phyloP scores from a whole-genome alignment of 2,888 invertebrate genomes.

The Trissolcus japonicus region DNA sequence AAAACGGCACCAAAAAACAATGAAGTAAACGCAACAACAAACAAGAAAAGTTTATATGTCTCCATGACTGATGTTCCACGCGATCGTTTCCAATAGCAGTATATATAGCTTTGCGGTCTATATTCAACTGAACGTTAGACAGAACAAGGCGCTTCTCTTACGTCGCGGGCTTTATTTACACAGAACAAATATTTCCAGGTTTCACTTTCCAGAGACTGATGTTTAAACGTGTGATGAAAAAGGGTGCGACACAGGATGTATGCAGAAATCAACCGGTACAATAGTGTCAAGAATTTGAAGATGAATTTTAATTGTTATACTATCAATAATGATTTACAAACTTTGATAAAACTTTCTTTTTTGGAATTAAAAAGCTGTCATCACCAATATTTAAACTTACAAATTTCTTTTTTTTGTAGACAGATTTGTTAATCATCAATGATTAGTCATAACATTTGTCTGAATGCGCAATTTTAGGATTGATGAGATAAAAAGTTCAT shows the following conservation, averaged over 20 bases:
- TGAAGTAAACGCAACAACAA: slow-evolving; percentile 4
- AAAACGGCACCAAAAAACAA: slow-evolving; percentile 12
- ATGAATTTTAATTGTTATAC: slow-evolving; percentile 1
- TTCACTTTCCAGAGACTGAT: slow-evolving; percentile 61
- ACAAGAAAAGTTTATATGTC: slow-evolving; percentile 14
- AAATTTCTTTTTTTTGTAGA: too few species aligned
- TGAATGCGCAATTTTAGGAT: too few species aligned
- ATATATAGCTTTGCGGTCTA: slow-evolving; percentile 23
- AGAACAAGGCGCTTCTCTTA: slow-evolving; percentile 63
- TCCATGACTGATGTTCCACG: slow-evolving; percentile 21
- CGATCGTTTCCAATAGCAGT: slow-evolving; percentile 5
- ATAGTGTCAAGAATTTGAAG: slow-evolving; percentile 27
- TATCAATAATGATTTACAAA: slow-evolving; percentile 1
- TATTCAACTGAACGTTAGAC: slow-evolving; percentile 60
- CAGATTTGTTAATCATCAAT: too few species aligned
- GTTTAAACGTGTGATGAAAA: slow-evolving; percentile 64
- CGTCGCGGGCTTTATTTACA: slow-evolving; percentile 63
- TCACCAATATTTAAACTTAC: too few species aligned
- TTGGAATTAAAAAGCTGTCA: too few species aligned
- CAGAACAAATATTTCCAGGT: slow-evolving; percentile 67
- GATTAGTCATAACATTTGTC: too few species aligned
- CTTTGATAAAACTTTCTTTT: too few species aligned
- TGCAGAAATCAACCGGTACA: slow-evolving; percentile 66
- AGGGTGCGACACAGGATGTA: slow-evolving; percentile 67
- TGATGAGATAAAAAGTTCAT: too few species aligned